Evolutionary conservation across 2,113 vertebrate genomes (phyloP), one percentile per base, ranked within the genome.

Genomic region (Dasyprocta punctata): DNA sequence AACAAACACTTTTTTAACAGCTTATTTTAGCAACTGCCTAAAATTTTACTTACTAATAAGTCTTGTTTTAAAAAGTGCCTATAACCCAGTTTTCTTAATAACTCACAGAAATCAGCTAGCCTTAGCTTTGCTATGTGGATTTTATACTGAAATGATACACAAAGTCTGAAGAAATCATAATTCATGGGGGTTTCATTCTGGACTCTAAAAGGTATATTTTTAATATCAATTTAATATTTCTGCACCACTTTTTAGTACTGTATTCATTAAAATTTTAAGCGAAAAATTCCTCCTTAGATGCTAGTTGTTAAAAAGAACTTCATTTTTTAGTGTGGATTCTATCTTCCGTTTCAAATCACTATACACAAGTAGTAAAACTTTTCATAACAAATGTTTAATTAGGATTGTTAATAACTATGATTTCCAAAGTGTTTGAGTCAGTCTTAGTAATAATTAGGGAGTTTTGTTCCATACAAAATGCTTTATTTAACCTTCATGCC

Each of bases 401-500:
- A 86, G 1, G 97, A 98, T 98, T 96, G 90, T 98, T 98, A 98
- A 90, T 98, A 98, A 97, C 93, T 97, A 89, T 92, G 89, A 98
- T 98, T 98, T 98, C 94, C 98, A 98, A 98, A 97, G 98, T 78
- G 91, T 97, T 90, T 97, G 98, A 98, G 98, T 98, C 98, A 98
- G 96, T 96, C 96, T 98, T 97, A 96, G 97, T 98, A 98, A 98
- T 98, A 98, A 99, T 98, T 98, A 98, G 52, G 97, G 97, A 96
- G 16, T 97, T 98, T 98, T 97, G 97, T 99, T 99, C 99, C 99
- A 99, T 99, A 99, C 99, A 99, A 99, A 99, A 99, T 99, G 99
- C 99, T 99, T 99, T 99, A 99, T 99, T 99, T 99, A 99, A 99
- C 99, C 99, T 99, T 99, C 99, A 99, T 99, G 99, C 99, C 99